Conservation (phyloP, 2,888 invertebrate species). For the Protonemura montana region DNA sequence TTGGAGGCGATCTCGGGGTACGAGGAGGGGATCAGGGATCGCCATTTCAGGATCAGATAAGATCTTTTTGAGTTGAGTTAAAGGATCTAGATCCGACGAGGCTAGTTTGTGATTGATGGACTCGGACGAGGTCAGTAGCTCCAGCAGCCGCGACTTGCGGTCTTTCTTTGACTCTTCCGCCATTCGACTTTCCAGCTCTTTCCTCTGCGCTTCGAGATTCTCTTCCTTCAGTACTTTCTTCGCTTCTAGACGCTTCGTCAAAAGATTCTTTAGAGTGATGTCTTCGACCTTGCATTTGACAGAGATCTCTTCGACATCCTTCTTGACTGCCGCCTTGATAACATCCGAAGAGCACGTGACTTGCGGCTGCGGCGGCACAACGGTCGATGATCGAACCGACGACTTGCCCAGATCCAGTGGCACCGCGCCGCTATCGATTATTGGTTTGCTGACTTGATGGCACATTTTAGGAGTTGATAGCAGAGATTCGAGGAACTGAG, state of each 20-base stretch:
- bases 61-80: conserved; percentile 75
- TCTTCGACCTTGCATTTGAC: conserved; percentile 63
- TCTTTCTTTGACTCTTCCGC: conserved; percentile 42
- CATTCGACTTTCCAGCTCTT: conserved; percentile 40
- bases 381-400: conserved; percentile 66
- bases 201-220: conserved; percentile 22
- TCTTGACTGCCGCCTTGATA: conserved; percentile 44
- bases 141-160: conserved; percentile 59
- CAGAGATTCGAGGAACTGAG: conserved; percentile 66
- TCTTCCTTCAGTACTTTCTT: conserved; percentile 36
- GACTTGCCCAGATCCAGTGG: conserved; percentile 73
- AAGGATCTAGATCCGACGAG: conserved; percentile 59
- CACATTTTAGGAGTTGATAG: conserved; percentile 63
- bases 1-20: conserved; percentile 78
- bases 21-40: conserved; percentile 82
- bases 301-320: conserved; percentile 57
- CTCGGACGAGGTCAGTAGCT: conserved; percentile 60
- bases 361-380: conserved; percentile 64
- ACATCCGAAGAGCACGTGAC: conserved; percentile 76
- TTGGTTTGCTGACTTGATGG: conserved; percentile 59
- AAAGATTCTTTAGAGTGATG: conserved; percentile 62
- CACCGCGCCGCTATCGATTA: conserved; percentile 61
- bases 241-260: conserved; percentile 57
- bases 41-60: conserved; percentile 71
- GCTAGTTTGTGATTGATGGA: conserved; percentile 60